A percentile compares a stretch with the other conserved stretches of the same genome.
Conservation (phyloP, 2,797 vertebrate genomes). For the Peromyscus melanophrys region DNA sequence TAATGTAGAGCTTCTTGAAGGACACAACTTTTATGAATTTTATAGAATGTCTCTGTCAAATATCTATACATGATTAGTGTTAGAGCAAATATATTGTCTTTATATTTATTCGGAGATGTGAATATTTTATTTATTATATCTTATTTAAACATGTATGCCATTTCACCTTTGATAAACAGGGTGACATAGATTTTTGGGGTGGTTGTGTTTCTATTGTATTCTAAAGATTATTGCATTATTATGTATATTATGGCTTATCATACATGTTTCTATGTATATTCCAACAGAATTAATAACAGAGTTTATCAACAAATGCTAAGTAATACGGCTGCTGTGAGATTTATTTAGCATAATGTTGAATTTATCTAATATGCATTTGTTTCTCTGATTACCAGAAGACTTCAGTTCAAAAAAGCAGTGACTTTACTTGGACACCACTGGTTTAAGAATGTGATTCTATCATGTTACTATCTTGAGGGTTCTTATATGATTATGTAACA, state of each 20-base stretch:
- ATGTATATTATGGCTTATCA: neutral
- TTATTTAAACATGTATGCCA: neutral
- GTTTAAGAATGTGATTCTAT: neutral
- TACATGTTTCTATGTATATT: neutral
- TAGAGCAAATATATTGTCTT: neutral
- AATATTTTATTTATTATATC: constrained; percentile 7
- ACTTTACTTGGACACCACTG: neutral
- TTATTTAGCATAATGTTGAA: neutral
- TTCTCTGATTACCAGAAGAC: neutral
- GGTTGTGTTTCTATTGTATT: neutral
- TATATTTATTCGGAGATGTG: neutral
- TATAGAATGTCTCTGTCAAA: neutral
- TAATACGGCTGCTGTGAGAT: neutral
- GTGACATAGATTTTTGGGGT: neutral
- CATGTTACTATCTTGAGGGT: neutral
- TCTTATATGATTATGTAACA: neutral
- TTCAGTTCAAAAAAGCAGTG: neutral
- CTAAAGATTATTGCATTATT: neutral
- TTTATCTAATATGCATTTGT: neutral
- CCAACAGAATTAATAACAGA: neutral
- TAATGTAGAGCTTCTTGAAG: neutral
- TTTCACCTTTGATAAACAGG: neutral
- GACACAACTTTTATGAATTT: neutral
- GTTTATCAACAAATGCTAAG: neutral
- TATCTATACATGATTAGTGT: neutral